These are phyloP conservation scores for Mythimna vitellina DNA, from an alignment of 2,888 invertebrate genomes.

Conservation along the genomic window DNA sequence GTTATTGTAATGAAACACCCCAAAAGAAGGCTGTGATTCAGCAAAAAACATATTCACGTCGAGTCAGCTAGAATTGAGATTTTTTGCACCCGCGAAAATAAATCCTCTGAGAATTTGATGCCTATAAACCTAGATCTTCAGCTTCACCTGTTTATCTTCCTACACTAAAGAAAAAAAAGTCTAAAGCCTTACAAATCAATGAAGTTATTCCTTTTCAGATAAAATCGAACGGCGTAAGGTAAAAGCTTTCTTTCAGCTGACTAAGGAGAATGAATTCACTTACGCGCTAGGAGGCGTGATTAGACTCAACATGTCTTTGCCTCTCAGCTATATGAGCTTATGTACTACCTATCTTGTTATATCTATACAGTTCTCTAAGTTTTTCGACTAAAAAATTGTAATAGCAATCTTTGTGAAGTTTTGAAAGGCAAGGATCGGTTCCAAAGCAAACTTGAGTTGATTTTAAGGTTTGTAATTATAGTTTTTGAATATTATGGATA, in stretches of 20 bases:
- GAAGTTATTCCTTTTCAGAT: constrained; percentile 73
- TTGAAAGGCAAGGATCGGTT: background rate
- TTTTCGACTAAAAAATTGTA: constrained; percentile 74
- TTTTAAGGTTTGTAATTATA: background rate
- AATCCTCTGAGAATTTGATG: background rate
- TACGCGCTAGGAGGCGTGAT: constrained; percentile 82
- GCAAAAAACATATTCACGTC: constrained; percentile 8
- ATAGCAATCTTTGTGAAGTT: background rate
- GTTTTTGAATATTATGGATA: background rate
- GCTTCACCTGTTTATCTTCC: background rate
- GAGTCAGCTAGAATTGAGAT: background rate
- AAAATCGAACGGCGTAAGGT: constrained; percentile 79
- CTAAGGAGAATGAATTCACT: constrained; percentile 79
- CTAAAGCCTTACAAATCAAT: constrained; percentile 43
- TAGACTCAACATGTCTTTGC: constrained; percentile 82
- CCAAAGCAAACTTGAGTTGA: background rate
- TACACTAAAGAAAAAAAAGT: constrained; percentile 7
- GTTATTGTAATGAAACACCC: constrained; percentile 4
- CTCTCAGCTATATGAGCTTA: constrained; percentile 81
- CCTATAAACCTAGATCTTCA: constrained; percentile 29
- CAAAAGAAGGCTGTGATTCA: background rate
- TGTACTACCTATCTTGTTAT: constrained; percentile 85
- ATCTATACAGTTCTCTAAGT: constrained; percentile 84
- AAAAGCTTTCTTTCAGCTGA: constrained; percentile 82
- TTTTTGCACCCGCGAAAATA: constrained; percentile 11